Evolutionary conservation across 2,888 invertebrate species (phyloP).

Genomic region (Aspidiotus destructor): DNA sequence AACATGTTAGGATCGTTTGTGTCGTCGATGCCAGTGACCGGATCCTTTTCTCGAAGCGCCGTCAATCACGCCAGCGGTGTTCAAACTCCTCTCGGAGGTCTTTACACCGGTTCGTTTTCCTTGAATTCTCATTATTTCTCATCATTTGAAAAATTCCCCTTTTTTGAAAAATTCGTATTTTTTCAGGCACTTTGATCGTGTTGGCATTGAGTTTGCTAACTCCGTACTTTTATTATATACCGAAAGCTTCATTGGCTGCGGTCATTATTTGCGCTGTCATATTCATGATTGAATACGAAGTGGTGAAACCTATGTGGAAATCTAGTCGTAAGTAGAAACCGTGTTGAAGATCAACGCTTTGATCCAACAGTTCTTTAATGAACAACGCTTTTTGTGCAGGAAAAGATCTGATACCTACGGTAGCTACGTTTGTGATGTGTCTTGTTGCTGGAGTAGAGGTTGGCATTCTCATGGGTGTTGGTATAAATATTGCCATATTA

Average conservation of each 20-base stretch:
- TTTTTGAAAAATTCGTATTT: constrained; percentile 9
- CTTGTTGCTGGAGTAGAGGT: constrained; percentile 73
- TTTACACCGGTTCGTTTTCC: constrained; percentile 57
- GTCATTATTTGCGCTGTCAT: constrained; percentile 92
- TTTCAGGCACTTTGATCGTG: constrained; percentile 63
- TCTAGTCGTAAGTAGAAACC: constrained; percentile 53
- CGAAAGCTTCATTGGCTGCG: constrained; percentile 79
- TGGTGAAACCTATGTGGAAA: constrained; percentile 73
- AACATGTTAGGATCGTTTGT: constrained; percentile 82
- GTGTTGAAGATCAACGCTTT: too few species aligned
- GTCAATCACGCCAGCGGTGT: constrained; percentile 94
- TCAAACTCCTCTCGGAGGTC: constrained; percentile 74
- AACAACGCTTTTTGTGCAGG: constrained; percentile 39
- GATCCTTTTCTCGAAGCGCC: constrained; percentile 79
- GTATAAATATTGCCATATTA: constrained; percentile 64
- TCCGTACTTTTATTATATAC: constrained; percentile 81
- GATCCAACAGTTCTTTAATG: not conserved
- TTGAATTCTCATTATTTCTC: not conserved
- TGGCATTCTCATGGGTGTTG: constrained; percentile 74
- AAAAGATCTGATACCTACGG: constrained; percentile 64
- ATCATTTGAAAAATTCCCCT: not conserved
- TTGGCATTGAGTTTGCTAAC: constrained; percentile 76
- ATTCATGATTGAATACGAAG: constrained; percentile 87
- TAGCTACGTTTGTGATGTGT: constrained; percentile 73
- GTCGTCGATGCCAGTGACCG: constrained; percentile 82